Evolutionary conservation across 1,140 invertebrate genomes (phyloP).

Genomic region (Neodiprion virginianus): DNA sequence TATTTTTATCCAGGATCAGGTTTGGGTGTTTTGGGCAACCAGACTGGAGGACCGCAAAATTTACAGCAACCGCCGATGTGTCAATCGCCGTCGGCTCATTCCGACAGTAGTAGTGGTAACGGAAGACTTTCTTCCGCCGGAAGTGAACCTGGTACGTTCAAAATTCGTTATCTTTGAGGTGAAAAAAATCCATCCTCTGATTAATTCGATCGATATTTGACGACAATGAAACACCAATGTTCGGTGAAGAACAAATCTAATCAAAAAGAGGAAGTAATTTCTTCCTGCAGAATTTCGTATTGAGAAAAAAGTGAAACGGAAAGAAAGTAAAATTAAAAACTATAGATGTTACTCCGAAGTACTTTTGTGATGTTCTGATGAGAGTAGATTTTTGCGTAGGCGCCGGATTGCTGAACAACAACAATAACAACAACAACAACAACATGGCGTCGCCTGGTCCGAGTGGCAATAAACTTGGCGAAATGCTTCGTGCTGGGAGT

Average conservation of each 20-base stretch:
- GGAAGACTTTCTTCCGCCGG: constrained; percentile 79
- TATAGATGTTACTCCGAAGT: no score
- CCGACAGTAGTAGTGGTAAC: constrained; percentile 81
- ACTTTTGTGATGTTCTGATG: constrained; percentile 44
- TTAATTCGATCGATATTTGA: constrained; percentile 18
- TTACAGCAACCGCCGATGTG: constrained; percentile 69
- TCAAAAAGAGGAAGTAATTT: neutral
- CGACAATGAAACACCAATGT: no score
- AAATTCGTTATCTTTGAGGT: constrained; percentile 29
- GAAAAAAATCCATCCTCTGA: constrained; percentile 16
- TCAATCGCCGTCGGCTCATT: constrained; percentile 81
- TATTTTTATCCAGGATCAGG: constrained; percentile 58
- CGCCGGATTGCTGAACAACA: constrained; percentile 66
- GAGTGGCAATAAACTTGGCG: constrained; percentile 70
- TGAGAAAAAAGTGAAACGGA: no score
- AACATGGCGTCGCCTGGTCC: constrained; percentile 63
- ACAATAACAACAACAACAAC: constrained; percentile 76
- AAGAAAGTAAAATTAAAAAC: no score
- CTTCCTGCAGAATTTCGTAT: neutral
- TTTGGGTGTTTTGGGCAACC: constrained; percentile 64
- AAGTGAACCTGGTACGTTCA: constrained; percentile 70
- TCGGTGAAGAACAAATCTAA: no score
- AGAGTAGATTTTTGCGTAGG: constrained; percentile 62
- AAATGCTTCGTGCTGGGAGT: constrained; percentile 67
- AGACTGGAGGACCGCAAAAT: constrained; percentile 63